Base-by-base conservation (phyloP, 2,113 vertebrate species). In the Sakesphorus luctuosus region DNA sequence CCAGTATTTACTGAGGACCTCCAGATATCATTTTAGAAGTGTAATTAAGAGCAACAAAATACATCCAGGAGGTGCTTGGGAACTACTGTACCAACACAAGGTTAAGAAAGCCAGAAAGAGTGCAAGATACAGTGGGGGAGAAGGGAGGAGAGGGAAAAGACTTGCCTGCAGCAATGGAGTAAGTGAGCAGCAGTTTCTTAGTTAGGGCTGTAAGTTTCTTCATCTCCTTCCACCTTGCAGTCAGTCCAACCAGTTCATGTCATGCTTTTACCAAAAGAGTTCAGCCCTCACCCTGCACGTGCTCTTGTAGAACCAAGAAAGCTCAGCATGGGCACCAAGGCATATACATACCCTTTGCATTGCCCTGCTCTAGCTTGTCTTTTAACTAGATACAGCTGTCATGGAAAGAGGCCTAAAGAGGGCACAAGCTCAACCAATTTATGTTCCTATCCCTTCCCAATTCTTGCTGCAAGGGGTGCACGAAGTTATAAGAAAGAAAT, bases 41-140 rank as follows among this genome's bases (percentile, higher is more conserved):
- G 10, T 62, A 80, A 72, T 86, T 90, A 95, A 88, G 28, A 20
- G 65, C 46, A 92, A 66, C 29, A 86, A 87, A 93, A 77, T n/a
- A 36, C n/a, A 80, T 28, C 10, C n/a, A 46, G 35, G 24, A 50
- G 53, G 18, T 26, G 4, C 11, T 79, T 38, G 28, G 50, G 58
- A 59, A 17, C 55, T 69, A 14, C 26, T 10, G 9, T 18, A 21
- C 38, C 40, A 92, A 49, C 28, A 46, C 5, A 10, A 61, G 25
- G 59, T 31, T 58, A 19, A 19, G 44, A 50, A 85, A 89, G 11
- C 10, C 31, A 47, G 74, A 47, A 43, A 49, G 36, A 29, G 31
- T 4, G 19, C 13, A 33, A 87, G 77, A 23, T 28, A 18, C 0
- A 2, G 15, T 9, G 40, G 25, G 31, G 36, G 4, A 78, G 28